Percentiles rank a stretch among this genome's conserved stretches.
Conservation (phyloP, 2,113 vertebrate species). For the Pelmatolapia mariae region DNA sequence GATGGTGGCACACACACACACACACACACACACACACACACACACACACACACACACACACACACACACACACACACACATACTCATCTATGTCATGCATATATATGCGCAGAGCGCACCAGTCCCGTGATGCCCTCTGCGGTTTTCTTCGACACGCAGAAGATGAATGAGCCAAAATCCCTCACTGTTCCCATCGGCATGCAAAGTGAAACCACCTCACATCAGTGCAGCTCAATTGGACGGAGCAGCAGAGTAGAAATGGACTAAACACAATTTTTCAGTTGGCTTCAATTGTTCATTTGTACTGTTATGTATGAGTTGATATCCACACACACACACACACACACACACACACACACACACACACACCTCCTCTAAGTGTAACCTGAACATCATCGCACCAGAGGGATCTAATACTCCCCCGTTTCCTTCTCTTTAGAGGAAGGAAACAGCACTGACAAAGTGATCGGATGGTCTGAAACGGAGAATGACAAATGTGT, state of each 20-base stretch:
- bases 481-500: constrained; percentile 6
- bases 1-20: not conserved
- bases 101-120: not conserved
- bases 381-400: not conserved
- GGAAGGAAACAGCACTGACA: not conserved
- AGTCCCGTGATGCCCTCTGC: not conserved
- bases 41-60: not conserved
- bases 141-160: not conserved
- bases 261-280: not conserved
- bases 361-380: not conserved
- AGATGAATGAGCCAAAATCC: constrained; percentile 1
- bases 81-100: not conserved
- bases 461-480: constrained; percentile 9
- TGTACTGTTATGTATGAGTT: not conserved
- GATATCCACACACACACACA: not conserved
- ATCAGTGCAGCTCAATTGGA: not conserved
- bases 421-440: not conserved
- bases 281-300: not conserved
- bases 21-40: not conserved
- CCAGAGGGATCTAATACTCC: not conserved
- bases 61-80: not conserved
- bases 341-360: accelerated
- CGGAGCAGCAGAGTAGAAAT: not conserved
- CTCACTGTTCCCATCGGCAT: not conserved
- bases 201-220: not conserved